Base-by-base conservation (phyloP, 2,113 vertebrate genomes). In the Callocephalon fimbriatum region DNA sequence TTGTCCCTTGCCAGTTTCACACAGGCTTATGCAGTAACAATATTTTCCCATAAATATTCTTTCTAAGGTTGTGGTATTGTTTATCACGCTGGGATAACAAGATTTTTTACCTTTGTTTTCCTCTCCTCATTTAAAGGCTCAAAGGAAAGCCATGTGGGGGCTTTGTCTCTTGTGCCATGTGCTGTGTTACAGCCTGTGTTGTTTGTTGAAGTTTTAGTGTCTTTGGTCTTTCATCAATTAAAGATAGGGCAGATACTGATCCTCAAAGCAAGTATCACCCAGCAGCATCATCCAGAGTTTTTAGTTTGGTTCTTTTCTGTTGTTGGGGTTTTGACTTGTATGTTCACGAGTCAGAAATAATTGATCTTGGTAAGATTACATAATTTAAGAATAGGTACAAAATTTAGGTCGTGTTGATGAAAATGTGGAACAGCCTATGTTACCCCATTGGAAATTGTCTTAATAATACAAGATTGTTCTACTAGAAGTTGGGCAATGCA, bases 101-200 rank as follows among this genome's bases (percentile, higher is more conserved):
- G 16, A 4, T 6, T 9, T 47, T 35, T 63, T 40, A 3, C 2
- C 22, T 19, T 14, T 8, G 63, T 50, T 38, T 44, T 56, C 13
- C 13, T 13, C 13, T 23, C 56, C 32, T 10, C 0, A 16, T 78
- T 45, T 70, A 0, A 3, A 40, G 20, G 10, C 44, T 66, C 1
- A 2, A 50, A 86, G 37, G 21, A 71, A 71, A 68, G 8, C 20
- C 7, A 3, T 8, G 3, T 15, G 12, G 10, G 12, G 22, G 26
- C 9, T 86, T 90, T 75, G 3, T 76, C 20, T 76, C 12, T 22
- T 83, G 35, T 65, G 20, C 40, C 79, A 0, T 23, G 5, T 13
- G 47, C 44, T 25, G 1, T 27, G 79, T 76, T 51, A 2, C 4
- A 63, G 3, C 29, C 20, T 45, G 10, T 80, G 32, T 12, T 26